A percentile compares a stretch with the other conserved stretches of the same genome.
Conservation (phyloP, 2,888 invertebrate species). For the Mythimna vitellina region DNA sequence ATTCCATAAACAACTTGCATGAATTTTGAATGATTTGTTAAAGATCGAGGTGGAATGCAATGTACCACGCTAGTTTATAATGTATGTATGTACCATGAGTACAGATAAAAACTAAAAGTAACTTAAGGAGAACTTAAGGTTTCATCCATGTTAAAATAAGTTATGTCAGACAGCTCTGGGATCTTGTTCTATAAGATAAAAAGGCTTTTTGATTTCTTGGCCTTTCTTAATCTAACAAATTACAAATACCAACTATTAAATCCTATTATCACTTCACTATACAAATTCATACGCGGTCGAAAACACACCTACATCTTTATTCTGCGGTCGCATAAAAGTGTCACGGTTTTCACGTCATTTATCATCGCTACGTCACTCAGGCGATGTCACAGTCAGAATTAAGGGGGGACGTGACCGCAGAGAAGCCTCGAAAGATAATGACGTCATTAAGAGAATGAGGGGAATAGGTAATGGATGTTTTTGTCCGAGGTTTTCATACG, state of each 20-base stretch:
- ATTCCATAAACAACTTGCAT: no score
- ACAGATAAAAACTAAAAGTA: no score
- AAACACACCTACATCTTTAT: slow-evolving; percentile 60
- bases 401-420: slow-evolving; percentile 80
- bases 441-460: slow-evolving; percentile 84
- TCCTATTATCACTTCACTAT: slow-evolving; percentile 20
- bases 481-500: slow-evolving; percentile 78
- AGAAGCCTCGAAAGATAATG: slow-evolving; percentile 82
- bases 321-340: slow-evolving; percentile 66
- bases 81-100: no score
- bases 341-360: slow-evolving; percentile 72
- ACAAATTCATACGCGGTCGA: slow-evolving; percentile 55
- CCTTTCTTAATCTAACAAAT: background rate
- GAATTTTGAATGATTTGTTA: no score
- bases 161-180: no score
- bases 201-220: no score
- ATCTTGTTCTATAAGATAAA: no score
- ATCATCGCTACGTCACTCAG: slow-evolving; percentile 77
- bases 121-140: no score
- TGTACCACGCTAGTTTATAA: no score
- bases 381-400: slow-evolving; percentile 78
- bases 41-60: no score
- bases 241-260: slow-evolving; percentile 31
- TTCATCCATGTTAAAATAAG: no score
- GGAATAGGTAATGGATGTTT: slow-evolving; percentile 83